These are phyloP conservation scores for Cephalopterus ornatus DNA, from an alignment of 2,113 vertebrate species.

Conservation along the genomic window DNA sequence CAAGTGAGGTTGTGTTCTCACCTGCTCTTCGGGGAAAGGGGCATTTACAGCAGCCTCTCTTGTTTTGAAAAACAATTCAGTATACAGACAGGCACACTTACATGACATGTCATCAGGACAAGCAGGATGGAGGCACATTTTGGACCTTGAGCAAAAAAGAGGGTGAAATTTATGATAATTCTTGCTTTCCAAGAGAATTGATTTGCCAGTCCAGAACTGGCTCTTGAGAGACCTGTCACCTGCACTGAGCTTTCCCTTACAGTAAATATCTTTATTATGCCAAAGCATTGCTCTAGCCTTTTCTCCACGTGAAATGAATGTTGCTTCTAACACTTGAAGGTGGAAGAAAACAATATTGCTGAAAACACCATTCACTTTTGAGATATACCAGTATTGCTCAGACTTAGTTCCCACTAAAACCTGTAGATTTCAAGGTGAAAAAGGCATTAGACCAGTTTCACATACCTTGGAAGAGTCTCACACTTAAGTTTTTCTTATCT, in stretches of 20 bases:
- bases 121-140: neutral
- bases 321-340: neutral
- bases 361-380: neutral
- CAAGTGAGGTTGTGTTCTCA: neutral
- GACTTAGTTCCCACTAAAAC: neutral
- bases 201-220: neutral
- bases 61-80: neutral
- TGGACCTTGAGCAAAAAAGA: neutral
- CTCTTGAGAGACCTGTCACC: neutral
- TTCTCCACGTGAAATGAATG: neutral
- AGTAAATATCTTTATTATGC: neutral
- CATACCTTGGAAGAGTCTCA: neutral
- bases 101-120: neutral
- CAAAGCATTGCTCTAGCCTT: neutral
- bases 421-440: neutral
- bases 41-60: neutral
- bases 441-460: neutral
- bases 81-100: neutral
- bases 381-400: neutral
- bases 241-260: neutral
- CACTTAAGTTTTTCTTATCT: neutral
- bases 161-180: neutral
- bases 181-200: neutral
- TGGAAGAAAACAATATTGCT: neutral
- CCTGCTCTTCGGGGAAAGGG: neutral